These are phyloP conservation scores for Meriones psammophilus DNA, from an alignment of 2,797 vertebrate species.

Conservation along the genomic window DNA sequence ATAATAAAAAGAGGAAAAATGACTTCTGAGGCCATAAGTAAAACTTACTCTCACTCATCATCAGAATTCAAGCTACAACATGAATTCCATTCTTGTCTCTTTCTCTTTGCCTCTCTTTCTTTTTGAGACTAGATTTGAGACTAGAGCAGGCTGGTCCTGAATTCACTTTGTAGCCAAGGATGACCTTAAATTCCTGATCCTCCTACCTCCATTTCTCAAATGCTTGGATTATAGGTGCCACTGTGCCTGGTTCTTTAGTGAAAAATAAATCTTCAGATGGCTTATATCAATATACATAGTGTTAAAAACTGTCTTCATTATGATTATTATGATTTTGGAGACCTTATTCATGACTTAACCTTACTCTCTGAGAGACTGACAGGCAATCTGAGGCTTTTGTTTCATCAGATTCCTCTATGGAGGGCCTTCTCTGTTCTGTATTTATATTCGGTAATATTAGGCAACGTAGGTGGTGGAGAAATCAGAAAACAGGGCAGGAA, in stretches of 20 bases:
- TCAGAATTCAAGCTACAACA: constrained; percentile 56
- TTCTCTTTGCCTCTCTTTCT: neutral
- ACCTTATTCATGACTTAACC: constrained; percentile 11
- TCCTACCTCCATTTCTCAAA: neutral
- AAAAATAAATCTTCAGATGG: constrained; percentile 49
- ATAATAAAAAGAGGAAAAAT: constrained; percentile 16
- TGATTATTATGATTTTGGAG: constrained; percentile 27
- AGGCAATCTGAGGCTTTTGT: neutral
- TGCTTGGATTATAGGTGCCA: neutral
- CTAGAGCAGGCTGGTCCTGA: neutral
- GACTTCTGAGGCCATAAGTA: neutral
- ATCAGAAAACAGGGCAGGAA: neutral
- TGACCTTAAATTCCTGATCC: no score
- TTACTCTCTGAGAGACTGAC: constrained; percentile 2
- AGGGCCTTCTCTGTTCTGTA: neutral
- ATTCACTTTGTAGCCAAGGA: neutral
- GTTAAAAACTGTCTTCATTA: neutral
- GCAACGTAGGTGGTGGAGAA: neutral
- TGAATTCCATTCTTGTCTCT: neutral
- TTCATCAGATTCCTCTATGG: constrained; percentile 5
- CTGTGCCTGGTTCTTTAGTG: constrained; percentile 8
- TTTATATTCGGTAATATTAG: neutral
- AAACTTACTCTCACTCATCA: neutral
- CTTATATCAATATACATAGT: neutral
- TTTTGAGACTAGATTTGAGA: neutral